Conservation (phyloP, 1,140 invertebrate genomes). For the Drosophila varians region DNA sequence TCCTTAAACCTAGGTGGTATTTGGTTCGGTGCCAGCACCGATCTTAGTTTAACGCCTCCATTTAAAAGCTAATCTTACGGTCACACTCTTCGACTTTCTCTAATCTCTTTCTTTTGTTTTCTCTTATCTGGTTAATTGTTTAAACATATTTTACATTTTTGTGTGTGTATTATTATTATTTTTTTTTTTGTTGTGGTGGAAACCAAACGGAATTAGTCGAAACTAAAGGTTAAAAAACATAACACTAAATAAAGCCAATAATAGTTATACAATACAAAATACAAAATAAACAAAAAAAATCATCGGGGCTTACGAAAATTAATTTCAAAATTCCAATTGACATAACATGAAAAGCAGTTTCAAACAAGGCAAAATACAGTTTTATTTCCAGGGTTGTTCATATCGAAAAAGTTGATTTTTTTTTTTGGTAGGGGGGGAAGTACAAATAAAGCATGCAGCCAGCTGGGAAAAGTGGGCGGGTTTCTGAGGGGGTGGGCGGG, state of each 20-base stretch:
- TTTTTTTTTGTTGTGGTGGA: conserved; percentile 14
- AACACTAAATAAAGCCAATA: conserved; percentile 30
- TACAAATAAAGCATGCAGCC: conserved; percentile 39
- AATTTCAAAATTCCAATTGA: conserved; percentile 45
- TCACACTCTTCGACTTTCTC: conserved; percentile 10
- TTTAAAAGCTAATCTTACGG: conserved; percentile 23
- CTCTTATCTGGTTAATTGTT: conserved; percentile 49
- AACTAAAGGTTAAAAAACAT: conserved; percentile 39
- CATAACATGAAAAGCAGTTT: conserved; percentile 53
- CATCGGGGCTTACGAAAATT: conserved; percentile 5
- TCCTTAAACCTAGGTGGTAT: conserved; percentile 24
- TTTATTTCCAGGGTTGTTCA: conserved; percentile 3
- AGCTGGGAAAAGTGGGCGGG: neutral
- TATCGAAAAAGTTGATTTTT: neutral
- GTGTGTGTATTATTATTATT: conserved; percentile 66
- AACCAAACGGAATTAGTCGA: conserved; percentile 25
- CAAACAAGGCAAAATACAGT: conserved; percentile 52
- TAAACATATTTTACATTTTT: conserved; percentile 78
- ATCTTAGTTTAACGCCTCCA: conserved; percentile 14
- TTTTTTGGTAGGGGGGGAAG: no score
- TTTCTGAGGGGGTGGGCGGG: neutral
- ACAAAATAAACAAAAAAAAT: conserved; percentile 7
- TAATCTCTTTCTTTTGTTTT: conserved; percentile 10
- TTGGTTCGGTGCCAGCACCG: conserved; percentile 24
- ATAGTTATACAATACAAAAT: conserved; percentile 17